A percentile compares a stretch with the other conserved stretches of the same genome.
Conservation (phyloP, 2,888 invertebrate species). For the Pherbina coryleti region DNA sequence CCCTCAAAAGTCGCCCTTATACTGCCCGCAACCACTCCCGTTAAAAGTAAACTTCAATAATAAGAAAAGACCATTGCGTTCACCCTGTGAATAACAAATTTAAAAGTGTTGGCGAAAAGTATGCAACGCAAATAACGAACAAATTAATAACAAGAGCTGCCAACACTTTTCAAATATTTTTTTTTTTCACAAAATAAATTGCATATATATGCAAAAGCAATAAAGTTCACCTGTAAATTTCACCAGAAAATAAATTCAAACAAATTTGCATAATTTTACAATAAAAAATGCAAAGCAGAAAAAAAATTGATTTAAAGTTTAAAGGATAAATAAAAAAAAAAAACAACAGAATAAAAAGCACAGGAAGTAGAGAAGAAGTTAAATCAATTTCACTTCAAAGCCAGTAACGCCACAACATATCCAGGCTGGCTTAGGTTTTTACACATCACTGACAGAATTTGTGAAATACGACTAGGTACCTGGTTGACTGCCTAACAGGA, state of each 20-base stretch:
- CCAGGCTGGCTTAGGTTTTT: neutral
- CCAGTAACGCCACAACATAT: neutral
- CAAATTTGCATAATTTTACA: conserved; percentile 29
- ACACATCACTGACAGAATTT: neutral
- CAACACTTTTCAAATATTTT: neutral
- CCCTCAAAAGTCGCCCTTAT: no score
- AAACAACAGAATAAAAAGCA: neutral
- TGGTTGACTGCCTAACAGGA: no score
- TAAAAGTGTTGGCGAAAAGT: conserved; percentile 45
- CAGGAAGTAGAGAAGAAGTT: neutral
- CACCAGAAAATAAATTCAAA: conserved; percentile 11
- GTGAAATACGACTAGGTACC: neutral
- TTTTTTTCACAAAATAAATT: neutral
- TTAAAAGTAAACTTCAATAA: no score
- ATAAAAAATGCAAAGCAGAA: conserved; percentile 20
- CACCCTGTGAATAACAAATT: neutral
- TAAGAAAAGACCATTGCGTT: neutral
- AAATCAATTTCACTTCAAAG: conserved; percentile 26
- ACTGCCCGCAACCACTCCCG: no score
- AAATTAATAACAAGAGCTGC: neutral
- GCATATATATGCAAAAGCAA: conserved; percentile 1
- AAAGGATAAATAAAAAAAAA: neutral
- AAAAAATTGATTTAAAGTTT: conserved; percentile 17
- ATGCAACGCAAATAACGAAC: conserved; percentile 50
- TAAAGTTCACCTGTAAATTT: conserved; percentile 13